Evolutionary conservation across 2,113 vertebrate species (phyloP).

Genomic region (Eulacestoma nigropectus): DNA sequence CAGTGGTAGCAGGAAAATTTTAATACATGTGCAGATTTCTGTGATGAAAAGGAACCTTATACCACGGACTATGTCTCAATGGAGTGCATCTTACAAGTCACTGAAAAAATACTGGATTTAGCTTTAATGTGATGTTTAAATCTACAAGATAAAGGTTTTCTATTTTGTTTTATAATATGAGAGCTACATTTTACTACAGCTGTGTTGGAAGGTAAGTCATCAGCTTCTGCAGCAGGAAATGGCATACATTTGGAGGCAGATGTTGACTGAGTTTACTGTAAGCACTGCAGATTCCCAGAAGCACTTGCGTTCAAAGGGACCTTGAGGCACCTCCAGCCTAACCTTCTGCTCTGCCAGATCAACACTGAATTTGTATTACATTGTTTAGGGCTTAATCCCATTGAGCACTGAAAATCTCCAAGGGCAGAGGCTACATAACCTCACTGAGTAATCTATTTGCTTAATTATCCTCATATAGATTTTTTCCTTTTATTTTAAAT

Average conservation of each 20-base stretch:
- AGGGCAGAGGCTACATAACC: background rate
- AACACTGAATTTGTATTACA: background rate
- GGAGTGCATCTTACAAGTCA: background rate
- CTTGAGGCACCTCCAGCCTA: background rate
- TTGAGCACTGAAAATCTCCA: background rate
- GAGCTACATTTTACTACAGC: background rate
- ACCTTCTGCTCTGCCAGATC: background rate
- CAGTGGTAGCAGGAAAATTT: background rate
- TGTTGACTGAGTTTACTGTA: background rate
- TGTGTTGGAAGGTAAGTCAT: background rate
- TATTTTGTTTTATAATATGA: background rate
- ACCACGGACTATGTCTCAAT: background rate
- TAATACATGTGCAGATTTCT: background rate
- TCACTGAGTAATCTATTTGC: background rate
- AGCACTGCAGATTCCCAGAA: background rate
- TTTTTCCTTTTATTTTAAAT: background rate
- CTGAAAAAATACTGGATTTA: background rate
- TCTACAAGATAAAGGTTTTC: background rate
- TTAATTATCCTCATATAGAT: background rate
- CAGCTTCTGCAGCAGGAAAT: background rate
- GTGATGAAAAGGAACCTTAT: background rate
- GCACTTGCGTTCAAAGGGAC: background rate
- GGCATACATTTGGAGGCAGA: background rate
- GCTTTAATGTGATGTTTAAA: background rate
- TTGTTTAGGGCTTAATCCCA: background rate